Percentiles rank a stretch among this genome's conserved stretches.
Evolutionary conservation across 2,113 vertebrate genomes (phyloP).

Genomic region (Lophura nycthemera): DNA sequence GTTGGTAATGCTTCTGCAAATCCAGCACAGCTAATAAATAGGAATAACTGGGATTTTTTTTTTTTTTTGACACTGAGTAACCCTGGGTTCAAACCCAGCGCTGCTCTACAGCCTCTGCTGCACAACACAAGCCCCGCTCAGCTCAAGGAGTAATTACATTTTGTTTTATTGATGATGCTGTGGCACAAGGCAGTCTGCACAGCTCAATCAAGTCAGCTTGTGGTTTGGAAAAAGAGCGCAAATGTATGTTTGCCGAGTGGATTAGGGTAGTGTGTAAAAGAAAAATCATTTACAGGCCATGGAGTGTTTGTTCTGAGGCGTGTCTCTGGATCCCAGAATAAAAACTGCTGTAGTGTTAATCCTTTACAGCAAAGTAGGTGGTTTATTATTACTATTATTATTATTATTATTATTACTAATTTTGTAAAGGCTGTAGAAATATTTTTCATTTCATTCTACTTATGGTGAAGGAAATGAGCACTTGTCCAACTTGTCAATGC

Average conservation of each 20-base stretch:
- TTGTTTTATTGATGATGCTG: neutral
- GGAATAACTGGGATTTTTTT: neutral
- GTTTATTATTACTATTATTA: too few relatives aligned
- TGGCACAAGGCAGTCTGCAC: neutral
- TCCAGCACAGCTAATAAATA: neutral
- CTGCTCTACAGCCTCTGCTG: neutral
- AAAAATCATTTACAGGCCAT: neutral
- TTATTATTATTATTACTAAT: neutral
- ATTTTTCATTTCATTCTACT: neutral
- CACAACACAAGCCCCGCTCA: neutral
- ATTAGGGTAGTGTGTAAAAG: neutral
- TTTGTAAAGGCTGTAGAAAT: constrained; percentile 7
- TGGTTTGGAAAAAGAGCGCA: neutral
- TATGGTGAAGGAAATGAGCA: neutral
- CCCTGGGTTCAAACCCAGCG: rapidly evolving
- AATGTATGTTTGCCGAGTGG: constrained; percentile 8
- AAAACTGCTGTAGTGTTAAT: neutral
- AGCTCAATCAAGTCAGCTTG: neutral
- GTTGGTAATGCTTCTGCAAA: neutral
- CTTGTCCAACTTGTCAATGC: neutral
- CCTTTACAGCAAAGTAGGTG: neutral
- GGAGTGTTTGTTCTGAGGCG: neutral
- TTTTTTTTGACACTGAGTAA: neutral
- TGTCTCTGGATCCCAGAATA: neutral
- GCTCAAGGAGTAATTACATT: neutral